These are phyloP conservation scores for Antechinus flavipes DNA, from an alignment of 2,113 vertebrate genomes.

Conservation along the genomic window DNA sequence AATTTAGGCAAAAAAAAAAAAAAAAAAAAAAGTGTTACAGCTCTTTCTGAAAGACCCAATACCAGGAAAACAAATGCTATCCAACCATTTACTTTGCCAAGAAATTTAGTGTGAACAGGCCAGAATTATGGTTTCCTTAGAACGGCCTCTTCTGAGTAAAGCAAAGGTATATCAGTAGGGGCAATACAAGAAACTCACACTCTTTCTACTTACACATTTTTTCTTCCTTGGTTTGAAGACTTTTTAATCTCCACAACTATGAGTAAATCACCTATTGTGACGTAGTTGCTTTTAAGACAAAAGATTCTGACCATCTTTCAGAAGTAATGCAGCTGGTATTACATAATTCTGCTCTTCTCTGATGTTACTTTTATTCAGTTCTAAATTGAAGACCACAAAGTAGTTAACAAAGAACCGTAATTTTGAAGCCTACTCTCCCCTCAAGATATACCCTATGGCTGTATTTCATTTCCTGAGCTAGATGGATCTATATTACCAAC, in stretches of 20 bases:
- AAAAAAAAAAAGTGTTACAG: conserved; percentile 35
- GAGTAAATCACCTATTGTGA: conserved; percentile 41
- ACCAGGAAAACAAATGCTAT: neutral
- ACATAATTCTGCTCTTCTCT: conserved; percentile 65
- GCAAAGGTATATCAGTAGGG: neutral
- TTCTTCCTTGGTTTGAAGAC: neutral
- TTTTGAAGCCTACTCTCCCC: conserved; percentile 61
- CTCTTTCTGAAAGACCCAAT: conserved; percentile 39
- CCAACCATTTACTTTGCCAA: conserved; percentile 31
- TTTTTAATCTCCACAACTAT: conserved; percentile 32
- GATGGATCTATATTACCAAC: conserved; percentile 44
- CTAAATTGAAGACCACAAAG: conserved; percentile 70
- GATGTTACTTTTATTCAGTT: conserved; percentile 67
- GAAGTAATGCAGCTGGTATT: conserved; percentile 54
- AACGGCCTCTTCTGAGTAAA: neutral
- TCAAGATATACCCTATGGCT: conserved; percentile 50
- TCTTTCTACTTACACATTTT: conserved; percentile 49
- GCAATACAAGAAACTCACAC: conserved; percentile 17
- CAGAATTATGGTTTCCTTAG: conserved; percentile 29
- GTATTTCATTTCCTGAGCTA: conserved; percentile 54
- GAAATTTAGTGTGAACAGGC: neutral
- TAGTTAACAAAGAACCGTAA: conserved; percentile 57
- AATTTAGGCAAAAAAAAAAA: neutral
- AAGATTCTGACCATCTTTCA: conserved; percentile 58
- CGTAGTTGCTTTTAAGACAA: conserved; percentile 58